phyloP scores from a whole-genome alignment of 2,888 invertebrate species.

The Myopa testacea region DNA sequence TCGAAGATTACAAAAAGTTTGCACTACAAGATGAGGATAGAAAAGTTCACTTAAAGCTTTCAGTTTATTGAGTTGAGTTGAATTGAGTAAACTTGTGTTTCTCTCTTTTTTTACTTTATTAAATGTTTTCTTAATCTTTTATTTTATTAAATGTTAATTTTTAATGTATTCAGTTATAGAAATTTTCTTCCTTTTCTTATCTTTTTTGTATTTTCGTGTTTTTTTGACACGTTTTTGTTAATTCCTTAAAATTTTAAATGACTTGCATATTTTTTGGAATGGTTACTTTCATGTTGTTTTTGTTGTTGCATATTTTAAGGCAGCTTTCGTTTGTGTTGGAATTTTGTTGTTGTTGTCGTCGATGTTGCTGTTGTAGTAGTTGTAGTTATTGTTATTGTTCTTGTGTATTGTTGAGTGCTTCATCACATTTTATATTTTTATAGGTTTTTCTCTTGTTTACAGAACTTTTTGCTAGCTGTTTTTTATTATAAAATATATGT shows the following conservation, averaged over 20 bases:
- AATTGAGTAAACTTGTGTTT: slow-evolving; percentile 7
- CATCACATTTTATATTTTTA: slow-evolving; percentile 22
- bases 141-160: slow-evolving; percentile 19
- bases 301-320: slow-evolving; percentile 45
- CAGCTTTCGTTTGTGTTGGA: slow-evolving; percentile 40
- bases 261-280: slow-evolving; percentile 1
- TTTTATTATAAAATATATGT: slow-evolving; percentile 13
- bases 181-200: slow-evolving; percentile 1
- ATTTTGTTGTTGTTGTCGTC: slow-evolving; percentile 2
- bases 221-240: not conserved
- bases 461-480: not conserved
- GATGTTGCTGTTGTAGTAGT: not conserved
- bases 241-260: not conserved
- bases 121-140: not conserved
- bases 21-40: slow-evolving; percentile 14
- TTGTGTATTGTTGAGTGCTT: slow-evolving; percentile 6
- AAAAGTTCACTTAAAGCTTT: slow-evolving; percentile 32
- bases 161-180: not conserved
- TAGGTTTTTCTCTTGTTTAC: slow-evolving; percentile 29
- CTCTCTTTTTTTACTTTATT: slow-evolving; percentile 23
- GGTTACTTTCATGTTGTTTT: not conserved
- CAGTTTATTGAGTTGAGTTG: slow-evolving; percentile 28
- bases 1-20: slow-evolving; percentile 14
- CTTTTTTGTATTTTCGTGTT: not conserved
- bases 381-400: not conserved